These are phyloP conservation scores for Ochropleura plecta DNA, from an alignment of 2,888 invertebrate genomes.

Conservation along the genomic window DNA sequence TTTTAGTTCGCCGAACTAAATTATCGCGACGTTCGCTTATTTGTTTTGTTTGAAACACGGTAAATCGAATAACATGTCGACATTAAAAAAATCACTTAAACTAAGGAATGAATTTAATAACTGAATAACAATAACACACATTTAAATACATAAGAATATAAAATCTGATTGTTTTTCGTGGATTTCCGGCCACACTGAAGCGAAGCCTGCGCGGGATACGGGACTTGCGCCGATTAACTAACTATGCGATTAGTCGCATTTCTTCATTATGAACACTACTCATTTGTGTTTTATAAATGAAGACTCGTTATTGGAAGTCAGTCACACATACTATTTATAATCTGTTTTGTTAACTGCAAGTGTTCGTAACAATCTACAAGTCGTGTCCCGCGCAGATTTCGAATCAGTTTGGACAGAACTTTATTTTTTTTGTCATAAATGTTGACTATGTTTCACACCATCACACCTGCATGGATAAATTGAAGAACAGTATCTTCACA, in stretches of 20 bases:
- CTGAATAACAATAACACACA: constrained; percentile 27
- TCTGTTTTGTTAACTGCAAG: too few species aligned
- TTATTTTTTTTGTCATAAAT: neutral
- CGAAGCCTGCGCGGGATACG: neutral
- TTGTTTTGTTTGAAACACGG: neutral
- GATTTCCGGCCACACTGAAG: neutral
- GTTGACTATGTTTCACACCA: neutral
- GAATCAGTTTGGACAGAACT: neutral
- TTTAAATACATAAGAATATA: neutral
- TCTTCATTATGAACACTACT: neutral
- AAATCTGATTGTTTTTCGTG: neutral
- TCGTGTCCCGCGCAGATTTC: neutral
- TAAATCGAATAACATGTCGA: neutral
- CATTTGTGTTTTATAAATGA: too few species aligned
- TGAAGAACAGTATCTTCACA: neutral
- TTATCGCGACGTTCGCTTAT: neutral
- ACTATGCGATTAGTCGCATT: neutral
- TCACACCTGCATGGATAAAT: neutral
- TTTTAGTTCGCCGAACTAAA: neutral
- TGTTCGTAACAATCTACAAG: neutral
- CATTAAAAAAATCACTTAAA: constrained; percentile 48
- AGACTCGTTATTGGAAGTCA: too few species aligned
- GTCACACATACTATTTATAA: too few species aligned
- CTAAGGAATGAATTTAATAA: constrained; percentile 55
- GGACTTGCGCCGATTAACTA: neutral